Evolutionary conservation across 1,140 invertebrate genomes (phyloP).

Genomic region (Bombus confusus): DNA sequence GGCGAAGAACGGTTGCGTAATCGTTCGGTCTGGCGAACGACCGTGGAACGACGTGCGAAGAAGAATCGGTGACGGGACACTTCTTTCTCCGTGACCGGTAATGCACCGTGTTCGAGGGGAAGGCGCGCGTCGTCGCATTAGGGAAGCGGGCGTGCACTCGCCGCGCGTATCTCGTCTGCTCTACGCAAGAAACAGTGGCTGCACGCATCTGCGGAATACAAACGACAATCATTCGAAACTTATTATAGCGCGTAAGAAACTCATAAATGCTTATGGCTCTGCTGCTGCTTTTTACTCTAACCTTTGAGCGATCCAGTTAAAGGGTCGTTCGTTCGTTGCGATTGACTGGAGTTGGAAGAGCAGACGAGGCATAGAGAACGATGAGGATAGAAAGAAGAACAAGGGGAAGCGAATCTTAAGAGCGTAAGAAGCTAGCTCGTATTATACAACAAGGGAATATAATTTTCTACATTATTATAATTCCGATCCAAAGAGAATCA

Average conservation of each 20-base stretch:
- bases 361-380: background rate
- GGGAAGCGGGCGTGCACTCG: background rate
- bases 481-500: too few species aligned
- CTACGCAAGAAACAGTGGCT: slow-evolving; percentile 21
- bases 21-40: background rate
- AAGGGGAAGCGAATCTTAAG: background rate
- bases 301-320: slow-evolving; percentile 64
- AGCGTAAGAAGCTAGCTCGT: background rate
- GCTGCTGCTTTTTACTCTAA: slow-evolving; percentile 60
- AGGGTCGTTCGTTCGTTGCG: slow-evolving; percentile 49
- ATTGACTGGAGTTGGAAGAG: slow-evolving; percentile 38
- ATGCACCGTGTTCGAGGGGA: slow-evolving; percentile 2
- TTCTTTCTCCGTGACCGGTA: background rate
- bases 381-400: background rate
- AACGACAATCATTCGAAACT: slow-evolving; percentile 69
- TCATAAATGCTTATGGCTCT: slow-evolving; percentile 71
- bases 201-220: slow-evolving; percentile 47
- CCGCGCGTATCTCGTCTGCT: background rate
- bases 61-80: slow-evolving; percentile 43
- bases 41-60: slow-evolving; percentile 22
- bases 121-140: background rate
- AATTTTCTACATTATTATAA: too few species aligned
- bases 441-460: too few species aligned
- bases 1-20: slow-evolving; percentile 15
- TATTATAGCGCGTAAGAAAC: slow-evolving; percentile 70